A percentile compares a stretch with the other conserved stretches of the same genome.
phyloP scores from a whole-genome alignment of 2,888 invertebrate species.

The Dexiosoma caninum region DNA sequence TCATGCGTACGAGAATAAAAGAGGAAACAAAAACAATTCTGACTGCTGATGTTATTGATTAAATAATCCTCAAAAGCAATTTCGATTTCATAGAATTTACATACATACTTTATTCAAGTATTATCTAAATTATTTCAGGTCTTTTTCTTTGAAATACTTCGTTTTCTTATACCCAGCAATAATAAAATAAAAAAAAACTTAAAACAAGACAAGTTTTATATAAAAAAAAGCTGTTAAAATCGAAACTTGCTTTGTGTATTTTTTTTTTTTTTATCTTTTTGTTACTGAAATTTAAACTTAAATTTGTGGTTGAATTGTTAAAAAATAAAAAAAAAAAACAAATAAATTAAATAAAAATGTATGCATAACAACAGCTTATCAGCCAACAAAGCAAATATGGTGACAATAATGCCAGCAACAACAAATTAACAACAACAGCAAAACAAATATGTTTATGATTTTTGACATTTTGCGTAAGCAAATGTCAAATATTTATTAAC shows the following conservation, averaged over 20 bases:
- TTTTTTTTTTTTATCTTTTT: conserved; percentile 1
- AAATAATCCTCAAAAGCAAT: background rate
- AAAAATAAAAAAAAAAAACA: background rate
- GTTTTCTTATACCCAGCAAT: background rate
- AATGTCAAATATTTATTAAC: conserved; percentile 56
- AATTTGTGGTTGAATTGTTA: conserved; percentile 32
- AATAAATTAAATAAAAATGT: conserved; percentile 2
- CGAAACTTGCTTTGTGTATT: conserved; percentile 42
- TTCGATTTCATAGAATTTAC: background rate
- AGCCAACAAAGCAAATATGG: conserved; percentile 18
- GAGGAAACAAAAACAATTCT: no score
- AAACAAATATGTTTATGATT: conserved; percentile 40
- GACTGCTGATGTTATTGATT: background rate
- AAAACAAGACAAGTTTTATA: conserved; percentile 38
- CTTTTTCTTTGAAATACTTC: conserved; percentile 30
- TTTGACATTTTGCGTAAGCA: conserved; percentile 61
- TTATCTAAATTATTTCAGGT: conserved; percentile 33
- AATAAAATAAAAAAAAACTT: conserved; percentile 5
- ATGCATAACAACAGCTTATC: conserved; percentile 32
- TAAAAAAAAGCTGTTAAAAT: background rate
- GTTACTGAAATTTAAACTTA: conserved; percentile 28
- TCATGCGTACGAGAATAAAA: no score
- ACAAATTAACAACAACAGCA: background rate
- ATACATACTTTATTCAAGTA: conserved; percentile 24
- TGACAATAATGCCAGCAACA: conserved; percentile 1